Conservation (phyloP, 2,113 vertebrate species). For the Vimba vimba region DNA sequence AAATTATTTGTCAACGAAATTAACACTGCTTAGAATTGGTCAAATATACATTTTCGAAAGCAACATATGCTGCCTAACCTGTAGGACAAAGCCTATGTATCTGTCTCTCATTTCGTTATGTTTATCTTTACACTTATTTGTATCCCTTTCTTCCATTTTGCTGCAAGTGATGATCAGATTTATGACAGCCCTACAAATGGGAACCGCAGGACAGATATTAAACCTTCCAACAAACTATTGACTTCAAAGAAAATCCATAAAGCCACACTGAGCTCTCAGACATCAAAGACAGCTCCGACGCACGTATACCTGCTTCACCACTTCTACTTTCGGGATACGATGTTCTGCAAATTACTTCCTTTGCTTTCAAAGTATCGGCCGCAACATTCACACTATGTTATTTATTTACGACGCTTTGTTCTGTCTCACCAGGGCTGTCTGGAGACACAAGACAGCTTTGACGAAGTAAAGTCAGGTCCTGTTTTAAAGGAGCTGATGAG, state of each 20-base stretch:
- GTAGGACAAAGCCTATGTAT: not conserved
- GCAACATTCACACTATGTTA: conserved; percentile 43
- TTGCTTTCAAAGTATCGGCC: conserved; percentile 60
- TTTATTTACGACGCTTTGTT: conserved; percentile 60
- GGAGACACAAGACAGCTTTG: not conserved
- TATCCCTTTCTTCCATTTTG: conserved; percentile 5
- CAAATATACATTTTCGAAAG: not conserved
- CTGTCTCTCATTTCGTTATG: not conserved
- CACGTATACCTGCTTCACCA: not conserved
- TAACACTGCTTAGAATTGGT: not conserved
- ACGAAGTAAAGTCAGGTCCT: not conserved
- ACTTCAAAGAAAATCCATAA: conserved; percentile 19
- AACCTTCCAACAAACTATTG: conserved; percentile 24
- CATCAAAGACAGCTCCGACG: conserved; percentile 21
- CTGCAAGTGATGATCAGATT: conserved; percentile 18
- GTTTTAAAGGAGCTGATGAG: not conserved
- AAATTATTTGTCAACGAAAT: too few species aligned
- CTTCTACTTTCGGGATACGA: conserved; percentile 36
- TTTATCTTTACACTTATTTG: not conserved
- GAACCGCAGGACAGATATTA: conserved; percentile 20
- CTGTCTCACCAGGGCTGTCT: conserved; percentile 32
- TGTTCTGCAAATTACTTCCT: conserved; percentile 64
- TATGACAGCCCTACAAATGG: conserved; percentile 21
- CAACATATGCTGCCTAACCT: not conserved
- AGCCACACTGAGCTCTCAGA: not conserved